Base-by-base conservation (phyloP, 1,140 invertebrate species). In the Drosophila pseudoananassae region DNA sequence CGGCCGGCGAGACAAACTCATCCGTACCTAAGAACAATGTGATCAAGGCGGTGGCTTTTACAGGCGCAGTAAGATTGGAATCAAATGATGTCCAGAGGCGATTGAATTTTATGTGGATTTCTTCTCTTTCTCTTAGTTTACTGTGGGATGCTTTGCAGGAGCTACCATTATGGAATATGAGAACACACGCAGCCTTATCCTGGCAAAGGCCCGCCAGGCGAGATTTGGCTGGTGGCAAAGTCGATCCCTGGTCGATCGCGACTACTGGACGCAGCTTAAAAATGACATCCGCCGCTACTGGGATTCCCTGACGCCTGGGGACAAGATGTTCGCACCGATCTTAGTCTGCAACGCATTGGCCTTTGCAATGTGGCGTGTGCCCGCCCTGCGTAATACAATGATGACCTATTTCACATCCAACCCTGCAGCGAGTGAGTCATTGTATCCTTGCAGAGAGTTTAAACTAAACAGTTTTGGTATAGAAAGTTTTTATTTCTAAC, bases 151-250 rank as follows among this genome's bases (percentile, higher is more conserved):
- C 90, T 94, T 97, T 91, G 92, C 94, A 9, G 95, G 95, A 43
- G 96, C 95, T 85, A 94, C 96, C 15, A 96, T 98, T 65, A 97
- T 96, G 96, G 96, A 98, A 92, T 98, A 98, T 94, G 97, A 98
- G 92, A 94, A 94, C 77, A 93, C 97, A 81, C 92, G 96, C 68
- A 90, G 93, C 43, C 94, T 94, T 91, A 94, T 95, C 1, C 88
- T 93, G 23, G 92, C 91, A 12, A 92, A 94, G 74, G 92, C 94
- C 4, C 93, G 94, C 71, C 93, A 93, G 43, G 90, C 93, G 50
- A 88, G 78, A 29, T 78, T 90, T 10, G 91, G 83, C 27, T 94
- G 93, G 93, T 83, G 74, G 56, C 76, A 78, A 15, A 79, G 73
- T 45, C 74, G 78, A 6, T 47, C 79, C 0, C 1, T 65, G 7